Conservation (phyloP, 2,888 invertebrate genomes). For the Pycnomerus fuliginosus region DNA sequence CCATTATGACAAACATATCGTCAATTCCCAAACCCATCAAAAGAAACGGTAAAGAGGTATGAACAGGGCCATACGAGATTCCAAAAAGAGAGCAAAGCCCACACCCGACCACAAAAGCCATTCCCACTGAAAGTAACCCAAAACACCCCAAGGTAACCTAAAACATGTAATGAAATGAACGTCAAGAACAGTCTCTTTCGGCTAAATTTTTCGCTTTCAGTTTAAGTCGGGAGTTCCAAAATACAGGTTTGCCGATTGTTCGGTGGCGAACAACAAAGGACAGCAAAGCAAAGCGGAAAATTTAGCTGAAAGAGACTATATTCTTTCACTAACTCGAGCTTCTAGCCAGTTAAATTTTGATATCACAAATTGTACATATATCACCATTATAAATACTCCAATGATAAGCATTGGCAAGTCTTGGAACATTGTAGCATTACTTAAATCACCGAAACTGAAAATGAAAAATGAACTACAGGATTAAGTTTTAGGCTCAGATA, state of each 20-base stretch:
- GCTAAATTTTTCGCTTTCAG: no score
- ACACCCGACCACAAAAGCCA: slow-evolving; percentile 71
- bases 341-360: slow-evolving; percentile 76
- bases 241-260: no score
- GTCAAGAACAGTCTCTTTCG: no score
- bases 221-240: no score
- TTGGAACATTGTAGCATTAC: slow-evolving; percentile 67
- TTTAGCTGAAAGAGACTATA: no score
- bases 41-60: slow-evolving; percentile 78
- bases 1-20: slow-evolving; percentile 83
- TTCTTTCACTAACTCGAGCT: slow-evolving; percentile 63
- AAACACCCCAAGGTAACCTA: slow-evolving; percentile 66
- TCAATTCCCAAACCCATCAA: slow-evolving; percentile 80
- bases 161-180: no score
- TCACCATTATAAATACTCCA: slow-evolving; percentile 70
- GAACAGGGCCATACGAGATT: slow-evolving; percentile 77
- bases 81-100: slow-evolving; percentile 72
- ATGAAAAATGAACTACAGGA: no score
- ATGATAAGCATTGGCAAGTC: slow-evolving; percentile 68
- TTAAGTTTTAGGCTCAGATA: slow-evolving; percentile 31
- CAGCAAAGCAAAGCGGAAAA: no score
- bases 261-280: no score
- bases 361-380: slow-evolving; percentile 71
- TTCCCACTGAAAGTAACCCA: slow-evolving; percentile 70
- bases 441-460: slow-evolving; percentile 75